Evolutionary conservation across 2,113 vertebrate species (phyloP).

Genomic region (Nyctibius bracteatus): DNA sequence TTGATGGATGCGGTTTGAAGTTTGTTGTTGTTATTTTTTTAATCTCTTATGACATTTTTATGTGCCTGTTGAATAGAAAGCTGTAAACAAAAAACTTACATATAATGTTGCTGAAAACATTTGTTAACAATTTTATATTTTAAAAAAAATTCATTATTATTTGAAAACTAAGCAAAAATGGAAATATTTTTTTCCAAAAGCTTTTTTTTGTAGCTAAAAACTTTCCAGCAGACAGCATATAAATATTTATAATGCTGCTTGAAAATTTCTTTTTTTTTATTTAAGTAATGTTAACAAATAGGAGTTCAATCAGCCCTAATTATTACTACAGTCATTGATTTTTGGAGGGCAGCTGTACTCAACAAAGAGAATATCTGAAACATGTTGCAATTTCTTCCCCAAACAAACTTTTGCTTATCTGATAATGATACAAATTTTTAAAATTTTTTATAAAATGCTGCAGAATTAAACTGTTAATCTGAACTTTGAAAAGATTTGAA

Average conservation of each 20-base stretch:
- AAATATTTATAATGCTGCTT: not conserved
- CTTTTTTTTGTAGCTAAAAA: not conserved
- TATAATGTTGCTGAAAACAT: not conserved
- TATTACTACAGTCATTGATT: not conserved
- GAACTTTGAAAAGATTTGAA: not conserved
- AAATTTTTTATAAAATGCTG: not conserved
- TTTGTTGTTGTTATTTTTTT: not conserved
- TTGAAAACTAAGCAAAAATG: not conserved
- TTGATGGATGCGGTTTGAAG: not conserved
- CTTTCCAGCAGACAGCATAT: not conserved
- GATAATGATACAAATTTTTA: not conserved
- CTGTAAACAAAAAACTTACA: not conserved
- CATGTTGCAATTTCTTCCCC: not conserved
- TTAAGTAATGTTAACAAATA: not conserved
- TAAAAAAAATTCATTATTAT: not conserved
- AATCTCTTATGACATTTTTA: not conserved
- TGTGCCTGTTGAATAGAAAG: not conserved
- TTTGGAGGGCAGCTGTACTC: not conserved
- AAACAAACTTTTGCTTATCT: not conserved
- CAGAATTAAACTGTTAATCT: not conserved
- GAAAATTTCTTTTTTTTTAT: not conserved
- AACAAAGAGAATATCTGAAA: not conserved
- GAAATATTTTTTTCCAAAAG: not conserved
- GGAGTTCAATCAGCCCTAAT: not conserved
- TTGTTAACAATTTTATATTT: not conserved